Evolutionary conservation across 1,140 invertebrate species (phyloP).

Genomic region (Drosophila hydei): DNA sequence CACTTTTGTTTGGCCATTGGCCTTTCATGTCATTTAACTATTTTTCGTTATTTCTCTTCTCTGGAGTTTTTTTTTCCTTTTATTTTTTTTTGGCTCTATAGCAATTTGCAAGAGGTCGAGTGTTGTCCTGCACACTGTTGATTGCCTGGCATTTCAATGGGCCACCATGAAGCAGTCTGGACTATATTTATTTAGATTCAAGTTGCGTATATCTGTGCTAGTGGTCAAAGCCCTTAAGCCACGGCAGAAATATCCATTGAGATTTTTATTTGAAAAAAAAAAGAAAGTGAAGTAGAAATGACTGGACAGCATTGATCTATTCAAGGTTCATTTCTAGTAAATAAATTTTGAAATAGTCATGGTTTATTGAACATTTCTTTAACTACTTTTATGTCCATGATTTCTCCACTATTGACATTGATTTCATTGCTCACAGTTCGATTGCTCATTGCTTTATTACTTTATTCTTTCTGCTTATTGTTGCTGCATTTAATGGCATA

Average conservation of each 20-base stretch:
- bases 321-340: too few relatives aligned
- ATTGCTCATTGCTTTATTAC: conserved; percentile 31
- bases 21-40: conserved; percentile 79
- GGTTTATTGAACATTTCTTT: too few relatives aligned
- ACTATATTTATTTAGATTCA: conserved; percentile 46
- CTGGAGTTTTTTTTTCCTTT: not conserved
- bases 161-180: conserved; percentile 46
- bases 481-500: conserved; percentile 71
- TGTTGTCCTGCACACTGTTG: conserved; percentile 39
- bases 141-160: conserved; percentile 64
- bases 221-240: conserved; percentile 46
- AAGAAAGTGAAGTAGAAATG: too few relatives aligned
- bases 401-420: conserved; percentile 44
- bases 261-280: too few relatives aligned
- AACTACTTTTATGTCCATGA: not conserved
- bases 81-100: conserved; percentile 1
- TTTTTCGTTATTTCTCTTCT: conserved; percentile 42
- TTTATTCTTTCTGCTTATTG: conserved; percentile 10
- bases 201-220: not conserved
- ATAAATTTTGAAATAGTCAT: too few relatives aligned
- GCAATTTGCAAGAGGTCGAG: conserved; percentile 23
- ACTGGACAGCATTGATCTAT: too few relatives aligned
- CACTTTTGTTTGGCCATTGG: conserved; percentile 68
- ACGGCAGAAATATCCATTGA: not conserved
- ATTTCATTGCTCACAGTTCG: conserved; percentile 50